Evolutionary conservation across 1,140 invertebrate species (phyloP), one percentile per base, ranked within the genome.

Genomic region (Nasonia longicornis): DNA sequence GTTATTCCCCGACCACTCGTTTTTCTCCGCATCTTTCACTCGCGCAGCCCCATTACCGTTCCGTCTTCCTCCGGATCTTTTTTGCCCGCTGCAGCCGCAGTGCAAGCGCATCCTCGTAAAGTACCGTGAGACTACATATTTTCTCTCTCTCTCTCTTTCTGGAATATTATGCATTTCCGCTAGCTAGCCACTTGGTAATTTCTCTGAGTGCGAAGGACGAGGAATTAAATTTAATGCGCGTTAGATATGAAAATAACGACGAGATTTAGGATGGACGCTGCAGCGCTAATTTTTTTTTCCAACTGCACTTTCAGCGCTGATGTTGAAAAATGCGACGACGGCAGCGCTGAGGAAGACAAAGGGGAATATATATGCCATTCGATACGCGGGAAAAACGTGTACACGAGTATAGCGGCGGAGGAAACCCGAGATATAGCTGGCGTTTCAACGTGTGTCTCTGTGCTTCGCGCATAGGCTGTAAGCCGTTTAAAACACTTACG

Each of bases 161-260:
- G 35, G 64, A 67, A 69, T 48, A 81, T 76, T 71, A 66, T 66
- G 52, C 31, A 45, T 77, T 81, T 81, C 64, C 71, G 26, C 71
- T 75, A 58, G 52, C 20, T 58, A n/a, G 52, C 75, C 75, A 82
- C 69, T 82, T 73, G 42, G 69, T 77, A 82, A 82, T 73, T 82
- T 73, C 48, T 38, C 74, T 22, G 71, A 45, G 22, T 52, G 42
- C 26, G 26, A 73, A 48, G 20, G 12, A 71, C 3, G 22, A 11
- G 42, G 22, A 80, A 69, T 67, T 80, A 42, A 52, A 70, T 64
- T 81, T 77, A 72, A 81, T 77, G 22, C 16, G 52, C 45, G 26
- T 26, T 38, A 6, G 1, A 63, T 72, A 48, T 77, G 67, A 77
- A 64, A 72, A 63, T 8, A 2, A 4, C n/a, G 4, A 4, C 29